These are phyloP conservation scores for Aromia moschata DNA, from an alignment of 2,888 invertebrate species.

Conservation along the genomic window DNA sequence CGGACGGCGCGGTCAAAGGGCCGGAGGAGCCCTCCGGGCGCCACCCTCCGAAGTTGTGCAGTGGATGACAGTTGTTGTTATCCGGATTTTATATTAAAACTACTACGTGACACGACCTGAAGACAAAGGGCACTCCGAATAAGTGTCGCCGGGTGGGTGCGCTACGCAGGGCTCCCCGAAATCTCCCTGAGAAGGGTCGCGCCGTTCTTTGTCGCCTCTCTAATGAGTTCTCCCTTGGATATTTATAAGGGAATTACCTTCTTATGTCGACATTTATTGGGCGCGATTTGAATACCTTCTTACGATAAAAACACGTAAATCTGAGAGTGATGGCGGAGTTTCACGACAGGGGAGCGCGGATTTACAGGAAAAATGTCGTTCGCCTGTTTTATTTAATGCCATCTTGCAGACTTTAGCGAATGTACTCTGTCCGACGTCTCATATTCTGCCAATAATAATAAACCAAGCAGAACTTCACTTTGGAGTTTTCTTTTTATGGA, in stretches of 20 bases:
- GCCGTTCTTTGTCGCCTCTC: slow-evolving; percentile 18
- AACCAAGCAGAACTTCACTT: too few relatives aligned
- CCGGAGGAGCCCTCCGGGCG: not conserved
- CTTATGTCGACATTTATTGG: slow-evolving; percentile 21
- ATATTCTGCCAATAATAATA: too few relatives aligned
- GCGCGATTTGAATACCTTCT: slow-evolving; percentile 20
- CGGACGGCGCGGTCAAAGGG: slow-evolving; percentile 7
- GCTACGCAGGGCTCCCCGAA: slow-evolving; percentile 3
- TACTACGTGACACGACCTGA: slow-evolving; percentile 22
- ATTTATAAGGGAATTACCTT: slow-evolving; percentile 26
- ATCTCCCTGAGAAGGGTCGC: slow-evolving; percentile 7
- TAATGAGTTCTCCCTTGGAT: slow-evolving; percentile 18
- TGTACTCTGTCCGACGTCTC: too few relatives aligned
- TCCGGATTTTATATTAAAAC: slow-evolving; percentile 27
- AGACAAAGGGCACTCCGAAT: slow-evolving; percentile 19
- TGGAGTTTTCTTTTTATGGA: too few relatives aligned
- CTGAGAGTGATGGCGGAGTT: not conserved
- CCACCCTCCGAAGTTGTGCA: slow-evolving; percentile 13
- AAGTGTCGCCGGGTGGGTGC: slow-evolving; percentile 17
- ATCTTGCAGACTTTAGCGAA: too few relatives aligned
- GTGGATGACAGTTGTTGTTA: slow-evolving; percentile 26
- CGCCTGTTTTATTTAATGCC: too few relatives aligned
- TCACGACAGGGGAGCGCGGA: too few relatives aligned
- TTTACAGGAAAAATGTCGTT: too few relatives aligned
- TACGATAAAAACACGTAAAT: slow-evolving; percentile 2